phyloP scores from a whole-genome alignment of 2,797 vertebrate species.

The Microhierax caerulescens region DNA sequence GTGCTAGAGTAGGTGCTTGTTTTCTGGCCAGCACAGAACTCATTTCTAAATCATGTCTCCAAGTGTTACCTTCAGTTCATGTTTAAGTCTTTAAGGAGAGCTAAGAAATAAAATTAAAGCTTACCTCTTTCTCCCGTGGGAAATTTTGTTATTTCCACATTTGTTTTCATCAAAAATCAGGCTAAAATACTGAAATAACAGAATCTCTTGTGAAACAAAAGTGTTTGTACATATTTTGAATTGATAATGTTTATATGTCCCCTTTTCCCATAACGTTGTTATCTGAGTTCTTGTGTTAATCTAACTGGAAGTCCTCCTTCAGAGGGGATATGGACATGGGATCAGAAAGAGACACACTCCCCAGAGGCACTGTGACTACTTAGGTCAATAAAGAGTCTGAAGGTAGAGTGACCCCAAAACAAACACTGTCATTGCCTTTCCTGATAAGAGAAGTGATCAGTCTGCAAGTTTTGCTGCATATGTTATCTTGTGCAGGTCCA shows the following conservation, averaged over 20 bases:
- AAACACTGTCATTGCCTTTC: neutral
- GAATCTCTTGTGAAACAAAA: neutral
- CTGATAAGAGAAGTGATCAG: neutral
- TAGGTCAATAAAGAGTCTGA: neutral
- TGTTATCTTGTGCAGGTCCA: neutral
- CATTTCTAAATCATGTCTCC: neutral
- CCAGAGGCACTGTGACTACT: neutral
- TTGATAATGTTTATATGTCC: neutral
- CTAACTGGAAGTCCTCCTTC: neutral
- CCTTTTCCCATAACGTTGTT: neutral
- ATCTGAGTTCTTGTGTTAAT: neutral
- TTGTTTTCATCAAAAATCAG: neutral
- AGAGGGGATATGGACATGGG: accelerated
- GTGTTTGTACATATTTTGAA: neutral
- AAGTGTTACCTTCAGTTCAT: neutral
- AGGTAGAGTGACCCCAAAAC: neutral
- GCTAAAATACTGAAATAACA: neutral
- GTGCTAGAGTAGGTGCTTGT: neutral
- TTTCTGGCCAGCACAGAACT: neutral
- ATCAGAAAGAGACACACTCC: neutral
- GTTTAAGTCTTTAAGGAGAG: neutral
- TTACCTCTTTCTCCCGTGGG: neutral
- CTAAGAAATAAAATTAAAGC: neutral
- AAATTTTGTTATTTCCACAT: neutral
- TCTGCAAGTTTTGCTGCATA: neutral